Percentiles rank a stretch among this genome's conserved stretches.
These are phyloP conservation scores for Nyctereutes procyonoides DNA, from an alignment of 2,113 vertebrate species.

Conservation along the genomic window DNA sequence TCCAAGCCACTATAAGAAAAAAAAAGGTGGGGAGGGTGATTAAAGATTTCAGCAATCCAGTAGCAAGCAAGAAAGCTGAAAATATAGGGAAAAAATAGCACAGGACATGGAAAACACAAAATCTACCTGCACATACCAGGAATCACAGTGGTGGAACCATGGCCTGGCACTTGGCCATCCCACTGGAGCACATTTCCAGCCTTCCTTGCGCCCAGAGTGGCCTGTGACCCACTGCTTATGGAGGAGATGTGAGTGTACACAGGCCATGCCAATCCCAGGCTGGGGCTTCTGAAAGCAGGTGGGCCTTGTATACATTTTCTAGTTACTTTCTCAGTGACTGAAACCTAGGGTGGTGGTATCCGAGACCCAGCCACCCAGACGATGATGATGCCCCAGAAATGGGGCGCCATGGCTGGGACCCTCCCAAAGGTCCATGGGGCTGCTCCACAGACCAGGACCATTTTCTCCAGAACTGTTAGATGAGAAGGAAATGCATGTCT, in stretches of 20 bases:
- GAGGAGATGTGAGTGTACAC: accelerated
- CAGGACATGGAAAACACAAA: background rate
- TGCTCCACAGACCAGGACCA: background rate
- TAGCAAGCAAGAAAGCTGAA: background rate
- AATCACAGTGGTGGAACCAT: background rate
- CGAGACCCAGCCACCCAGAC: background rate
- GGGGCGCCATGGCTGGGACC: no score
- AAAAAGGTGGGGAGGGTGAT: background rate
- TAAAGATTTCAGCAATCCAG: background rate
- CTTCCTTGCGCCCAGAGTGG: background rate
- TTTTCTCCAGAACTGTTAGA: background rate
- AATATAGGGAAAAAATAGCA: background rate
- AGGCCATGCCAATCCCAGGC: background rate
- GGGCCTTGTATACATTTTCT: background rate
- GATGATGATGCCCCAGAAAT: background rate
- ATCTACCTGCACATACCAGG: no score
- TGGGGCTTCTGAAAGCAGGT: background rate
- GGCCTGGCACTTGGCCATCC: background rate
- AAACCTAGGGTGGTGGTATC: background rate
- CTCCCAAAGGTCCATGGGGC: background rate
- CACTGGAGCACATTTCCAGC: background rate
- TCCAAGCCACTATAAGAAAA: background rate
- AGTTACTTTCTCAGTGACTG: background rate
- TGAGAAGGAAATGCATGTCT: background rate
- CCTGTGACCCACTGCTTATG: accelerated